Conservation (phyloP, 1,140 invertebrate genomes). For the Drosophila littoralis region DNA sequence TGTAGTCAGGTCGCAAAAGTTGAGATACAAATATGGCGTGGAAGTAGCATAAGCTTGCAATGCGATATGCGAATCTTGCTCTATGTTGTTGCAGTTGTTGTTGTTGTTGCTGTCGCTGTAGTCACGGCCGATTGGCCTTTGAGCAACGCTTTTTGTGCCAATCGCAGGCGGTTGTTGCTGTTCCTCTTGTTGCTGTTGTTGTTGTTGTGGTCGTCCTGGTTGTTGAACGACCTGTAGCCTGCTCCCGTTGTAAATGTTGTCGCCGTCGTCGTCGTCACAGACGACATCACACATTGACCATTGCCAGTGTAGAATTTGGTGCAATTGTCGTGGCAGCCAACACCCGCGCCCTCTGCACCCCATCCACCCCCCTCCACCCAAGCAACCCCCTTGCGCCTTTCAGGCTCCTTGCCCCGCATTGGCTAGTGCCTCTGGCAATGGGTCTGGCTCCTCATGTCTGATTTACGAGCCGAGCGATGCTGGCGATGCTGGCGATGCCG, state of each 20-base stretch:
- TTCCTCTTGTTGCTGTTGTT: slow-evolving; percentile 16
- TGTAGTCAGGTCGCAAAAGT: slow-evolving; percentile 28
- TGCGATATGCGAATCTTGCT: slow-evolving; percentile 32
- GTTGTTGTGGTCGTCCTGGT: slow-evolving; percentile 29
- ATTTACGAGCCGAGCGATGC: slow-evolving; percentile 62
- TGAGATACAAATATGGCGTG: slow-evolving; percentile 48
- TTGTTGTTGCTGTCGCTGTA: slow-evolving; percentile 40
- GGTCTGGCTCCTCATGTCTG: slow-evolving; percentile 34
- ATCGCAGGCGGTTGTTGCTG: slow-evolving; percentile 44
- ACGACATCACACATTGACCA: slow-evolving; percentile 75
- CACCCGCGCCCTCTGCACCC: slow-evolving; percentile 26
- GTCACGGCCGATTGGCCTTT: slow-evolving; percentile 76
- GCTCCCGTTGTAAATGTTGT: slow-evolving; percentile 78
- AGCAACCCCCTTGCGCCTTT: neutral
- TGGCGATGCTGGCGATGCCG: slow-evolving; percentile 36
- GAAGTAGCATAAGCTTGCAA: slow-evolving; percentile 32
- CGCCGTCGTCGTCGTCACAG: slow-evolving; percentile 61
- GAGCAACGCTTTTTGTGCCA: slow-evolving; percentile 48
- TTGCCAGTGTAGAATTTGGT: slow-evolving; percentile 59
- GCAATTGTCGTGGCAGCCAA: slow-evolving; percentile 48
- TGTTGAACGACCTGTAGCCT: slow-evolving; percentile 64
- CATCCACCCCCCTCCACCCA: slow-evolving; percentile 3
- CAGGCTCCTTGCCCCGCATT: slow-evolving; percentile 6
- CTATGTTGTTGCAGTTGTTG: slow-evolving; percentile 16
- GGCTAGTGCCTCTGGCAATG: neutral